Evolutionary conservation across 2,888 invertebrate species (phyloP).

Genomic region (Caenorhabditis sp.): DNA sequence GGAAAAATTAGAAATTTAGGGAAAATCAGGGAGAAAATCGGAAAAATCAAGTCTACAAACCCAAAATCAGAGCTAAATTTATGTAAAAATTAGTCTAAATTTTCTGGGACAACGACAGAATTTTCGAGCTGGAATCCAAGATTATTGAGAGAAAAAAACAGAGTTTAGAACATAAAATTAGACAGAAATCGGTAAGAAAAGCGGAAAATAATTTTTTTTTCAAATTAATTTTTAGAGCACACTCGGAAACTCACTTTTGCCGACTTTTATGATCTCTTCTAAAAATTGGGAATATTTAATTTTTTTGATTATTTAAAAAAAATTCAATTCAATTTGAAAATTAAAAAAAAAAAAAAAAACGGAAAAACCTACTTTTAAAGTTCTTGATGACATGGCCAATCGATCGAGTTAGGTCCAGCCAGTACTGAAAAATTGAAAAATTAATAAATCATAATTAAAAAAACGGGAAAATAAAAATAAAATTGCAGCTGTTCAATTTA

Average conservation of each 20-base stretch:
- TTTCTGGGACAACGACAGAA: neutral
- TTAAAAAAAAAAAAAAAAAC: constrained; percentile 1
- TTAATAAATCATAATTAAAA: constrained; percentile 14
- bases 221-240: neutral
- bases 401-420: constrained; percentile 93
- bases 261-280: constrained; percentile 62
- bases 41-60: neutral
- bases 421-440: constrained; percentile 88
- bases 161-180: neutral
- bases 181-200: neutral
- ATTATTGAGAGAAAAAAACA: too few relatives aligned
- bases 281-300: neutral
- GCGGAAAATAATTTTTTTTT: neutral
- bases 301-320: neutral
- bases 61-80: neutral
- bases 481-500: too few relatives aligned
- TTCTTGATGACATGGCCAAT: constrained; percentile 89
- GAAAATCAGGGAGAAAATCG: constrained; percentile 16
- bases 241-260: constrained; percentile 63
- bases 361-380: constrained; percentile 89
- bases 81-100: neutral
- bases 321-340: neutral
- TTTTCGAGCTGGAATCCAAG: too few relatives aligned
- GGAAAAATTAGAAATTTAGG: neutral
- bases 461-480: too few relatives aligned